phyloP scores from a whole-genome alignment of 2,888 invertebrate genomes.

The Lathronympha strigana region DNA sequence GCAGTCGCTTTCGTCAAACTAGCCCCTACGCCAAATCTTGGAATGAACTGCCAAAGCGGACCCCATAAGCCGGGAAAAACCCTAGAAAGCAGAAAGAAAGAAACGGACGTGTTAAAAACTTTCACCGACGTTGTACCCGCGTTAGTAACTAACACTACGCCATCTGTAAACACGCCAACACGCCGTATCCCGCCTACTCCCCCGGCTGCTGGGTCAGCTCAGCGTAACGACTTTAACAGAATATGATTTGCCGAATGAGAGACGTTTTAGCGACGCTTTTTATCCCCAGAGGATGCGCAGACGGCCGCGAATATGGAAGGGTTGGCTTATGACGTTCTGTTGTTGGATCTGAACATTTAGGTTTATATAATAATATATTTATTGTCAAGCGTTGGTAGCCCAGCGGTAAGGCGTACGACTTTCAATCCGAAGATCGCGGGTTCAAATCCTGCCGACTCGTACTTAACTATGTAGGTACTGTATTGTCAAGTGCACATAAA shows the following conservation, averaged over 20 bases:
- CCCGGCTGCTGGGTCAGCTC: slow-evolving; percentile 76
- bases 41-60: too few relatives aligned
- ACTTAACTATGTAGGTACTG: too few relatives aligned
- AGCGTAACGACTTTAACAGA: slow-evolving; percentile 83
- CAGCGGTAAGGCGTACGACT: too few relatives aligned
- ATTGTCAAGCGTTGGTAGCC: too few relatives aligned
- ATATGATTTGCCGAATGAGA: slow-evolving; percentile 80
- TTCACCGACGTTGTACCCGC: not conserved
- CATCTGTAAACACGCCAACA: slow-evolving; percentile 11
- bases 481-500: too few relatives aligned
- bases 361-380: not conserved
- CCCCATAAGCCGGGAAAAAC: too few relatives aligned
- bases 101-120: too few relatives aligned
- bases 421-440: too few relatives aligned
- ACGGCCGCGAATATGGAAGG: slow-evolving; percentile 60
- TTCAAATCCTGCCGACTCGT: too few relatives aligned
- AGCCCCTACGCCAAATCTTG: too few relatives aligned
- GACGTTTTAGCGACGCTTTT: slow-evolving; percentile 80
- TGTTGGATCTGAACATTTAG: not conserved
- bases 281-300: slow-evolving; percentile 70
- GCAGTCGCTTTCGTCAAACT: too few relatives aligned
- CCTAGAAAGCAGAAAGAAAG: too few relatives aligned
- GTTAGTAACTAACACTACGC: not conserved
- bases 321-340: slow-evolving; percentile 42
- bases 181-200: slow-evolving; percentile 56